Evolutionary conservation across 2,113 vertebrate genomes (phyloP).

Genomic region (Onychorhynchus coronatus): DNA sequence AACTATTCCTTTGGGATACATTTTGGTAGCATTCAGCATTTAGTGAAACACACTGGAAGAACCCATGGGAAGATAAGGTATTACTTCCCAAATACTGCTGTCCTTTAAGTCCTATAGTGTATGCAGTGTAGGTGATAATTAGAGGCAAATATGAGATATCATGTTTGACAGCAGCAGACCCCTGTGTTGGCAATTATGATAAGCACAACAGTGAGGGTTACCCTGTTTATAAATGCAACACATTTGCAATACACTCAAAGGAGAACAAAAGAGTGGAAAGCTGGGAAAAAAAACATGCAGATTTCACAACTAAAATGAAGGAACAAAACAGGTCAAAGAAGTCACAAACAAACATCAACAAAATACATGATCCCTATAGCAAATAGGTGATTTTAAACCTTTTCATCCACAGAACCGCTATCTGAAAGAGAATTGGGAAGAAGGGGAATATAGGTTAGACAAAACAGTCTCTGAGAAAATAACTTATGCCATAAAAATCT

Average conservation of each 20-base stretch:
- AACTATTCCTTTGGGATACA: slow-evolving; percentile 12
- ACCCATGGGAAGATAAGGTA: neutral
- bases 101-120: slow-evolving; percentile 33
- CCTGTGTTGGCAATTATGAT: slow-evolving; percentile 50
- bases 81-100: neutral
- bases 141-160: slow-evolving; percentile 25
- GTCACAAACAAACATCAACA: slow-evolving; percentile 77
- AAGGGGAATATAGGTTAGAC: slow-evolving; percentile 79
- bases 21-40: slow-evolving; percentile 40
- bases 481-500: neutral
- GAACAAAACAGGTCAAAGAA: slow-evolving; percentile 69
- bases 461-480: slow-evolving; percentile 30
- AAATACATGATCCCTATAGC: slow-evolving; percentile 71
- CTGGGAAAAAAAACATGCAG: slow-evolving; percentile 75
- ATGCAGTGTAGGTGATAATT: neutral
- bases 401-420: slow-evolving; percentile 92
- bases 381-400: slow-evolving; percentile 87
- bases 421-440: slow-evolving; percentile 90
- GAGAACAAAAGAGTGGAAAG: slow-evolving; percentile 73
- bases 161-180: slow-evolving; percentile 71
- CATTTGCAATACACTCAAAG: slow-evolving; percentile 62
- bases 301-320: slow-evolving; percentile 74
- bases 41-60: slow-evolving; percentile 30
- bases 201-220: slow-evolving; percentile 61
- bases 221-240: slow-evolving; percentile 66